phyloP scores from a whole-genome alignment of 2,797 vertebrate species.

The Delichon dasypus region DNA sequence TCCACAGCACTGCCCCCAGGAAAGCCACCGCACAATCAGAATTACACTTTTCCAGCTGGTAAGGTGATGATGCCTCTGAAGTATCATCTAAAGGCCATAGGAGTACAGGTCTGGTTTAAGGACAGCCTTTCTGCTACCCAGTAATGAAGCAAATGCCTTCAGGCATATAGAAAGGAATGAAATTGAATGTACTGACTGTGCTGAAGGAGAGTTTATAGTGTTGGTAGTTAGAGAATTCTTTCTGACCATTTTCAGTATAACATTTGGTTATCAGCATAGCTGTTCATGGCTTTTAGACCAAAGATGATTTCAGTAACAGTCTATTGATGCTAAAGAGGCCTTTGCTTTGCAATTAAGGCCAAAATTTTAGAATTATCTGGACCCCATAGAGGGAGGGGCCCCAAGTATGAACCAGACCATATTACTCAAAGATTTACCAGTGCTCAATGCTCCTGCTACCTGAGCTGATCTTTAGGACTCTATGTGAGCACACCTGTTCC shows the following conservation, averaged over 20 bases:
- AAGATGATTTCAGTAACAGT: neutral
- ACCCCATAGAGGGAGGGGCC: fast-evolving
- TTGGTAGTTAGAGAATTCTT: neutral
- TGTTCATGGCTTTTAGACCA: neutral
- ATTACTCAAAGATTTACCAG: neutral
- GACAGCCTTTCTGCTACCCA: neutral
- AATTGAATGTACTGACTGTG: neutral
- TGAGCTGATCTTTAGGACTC: neutral
- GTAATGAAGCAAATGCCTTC: neutral
- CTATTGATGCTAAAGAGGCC: neutral
- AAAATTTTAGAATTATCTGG: neutral
- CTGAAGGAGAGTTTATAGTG: neutral
- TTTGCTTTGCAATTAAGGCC: neutral
- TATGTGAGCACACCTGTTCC: neutral
- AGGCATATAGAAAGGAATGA: neutral
- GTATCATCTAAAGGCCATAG: neutral
- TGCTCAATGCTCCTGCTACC: neutral
- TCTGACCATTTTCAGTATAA: neutral
- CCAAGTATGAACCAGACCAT: neutral
- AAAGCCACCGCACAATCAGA: neutral
- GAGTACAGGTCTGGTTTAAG: neutral
- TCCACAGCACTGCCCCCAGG: neutral
- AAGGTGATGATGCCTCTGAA: neutral
- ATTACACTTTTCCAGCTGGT: neutral
- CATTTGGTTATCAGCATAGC: neutral